Evolutionary conservation across 37 sponge, comb jelly and placozoan genomes (phyloP), one percentile per base, ranked within the genome.

Genomic region (Haliclona indistincta): DNA sequence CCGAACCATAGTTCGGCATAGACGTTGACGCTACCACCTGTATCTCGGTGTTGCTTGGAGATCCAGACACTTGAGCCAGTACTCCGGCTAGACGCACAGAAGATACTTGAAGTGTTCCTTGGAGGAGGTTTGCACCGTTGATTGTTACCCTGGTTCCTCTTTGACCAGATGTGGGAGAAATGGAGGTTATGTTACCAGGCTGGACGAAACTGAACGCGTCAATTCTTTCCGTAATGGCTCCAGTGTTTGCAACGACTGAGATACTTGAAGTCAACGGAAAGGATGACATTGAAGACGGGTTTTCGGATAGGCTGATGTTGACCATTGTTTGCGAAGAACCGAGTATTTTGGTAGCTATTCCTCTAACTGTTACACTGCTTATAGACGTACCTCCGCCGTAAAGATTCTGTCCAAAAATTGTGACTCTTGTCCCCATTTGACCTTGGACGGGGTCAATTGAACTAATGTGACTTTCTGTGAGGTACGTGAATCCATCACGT

Each of bases 61-160:
- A 7, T 20, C 47, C 64, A 0, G 51, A 10, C 0, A 72, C 25
- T 8, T 28, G 25, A 41, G 61, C 73, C 1, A 22, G 0, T 3
- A 38, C 34, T 4, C 86, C 86, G 40, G 79, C 78, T 30, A 85
- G 47, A 42, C 66, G 52, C 20, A 85, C 65, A 37, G 70, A 69
- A 11, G 3, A 26, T n/a, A 85, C 54, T 25, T 65, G 42, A 1
- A 2, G n/a, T 10, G 28, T 44, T 25, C 67, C 83, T 63, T 83
- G 84, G 26, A 91, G 70, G n/a, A 92, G 85, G 19, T 69, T 23
- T 10, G 42, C 15, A 10, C 93, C 93, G 7, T 3, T 56, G 8
- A 92, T 87, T 42, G 70, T 75, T 7, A 92, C 88, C 8, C 36
- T 56, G 0, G 93, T 92, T 0, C 93, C 85, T 41, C 25, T 37